Percentiles rank a stretch among this genome's conserved stretches.
phyloP scores from a whole-genome alignment of 2,113 vertebrate species.

The Coptodon bakossiorum region DNA sequence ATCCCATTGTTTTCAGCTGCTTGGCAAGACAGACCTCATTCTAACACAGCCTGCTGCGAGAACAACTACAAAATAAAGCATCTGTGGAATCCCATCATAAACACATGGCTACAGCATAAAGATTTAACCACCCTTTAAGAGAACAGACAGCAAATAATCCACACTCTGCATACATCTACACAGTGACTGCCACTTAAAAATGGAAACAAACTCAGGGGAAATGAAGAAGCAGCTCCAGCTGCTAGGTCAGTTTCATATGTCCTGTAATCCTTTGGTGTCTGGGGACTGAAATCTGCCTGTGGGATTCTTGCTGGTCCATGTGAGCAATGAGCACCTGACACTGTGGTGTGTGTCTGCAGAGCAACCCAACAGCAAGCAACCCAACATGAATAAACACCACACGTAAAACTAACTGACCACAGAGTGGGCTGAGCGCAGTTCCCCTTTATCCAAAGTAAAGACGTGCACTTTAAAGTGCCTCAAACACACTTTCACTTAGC shows the following conservation, averaged over 20 bases:
- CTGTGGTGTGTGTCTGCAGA: not conserved
- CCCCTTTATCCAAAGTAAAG: not conserved
- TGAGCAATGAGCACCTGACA: constrained; percentile 11
- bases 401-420: accelerated
- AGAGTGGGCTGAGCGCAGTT: accelerated
- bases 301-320: not conserved
- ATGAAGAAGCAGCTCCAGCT: not conserved
- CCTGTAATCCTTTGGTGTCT: not conserved
- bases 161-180: not conserved
- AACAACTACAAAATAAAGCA: not conserved
- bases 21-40: not conserved
- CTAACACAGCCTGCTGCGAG: not conserved
- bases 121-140: not conserved
- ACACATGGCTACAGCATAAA: accelerated
- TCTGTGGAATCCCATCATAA: accelerated
- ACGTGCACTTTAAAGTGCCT: not conserved
- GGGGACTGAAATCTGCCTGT: not conserved
- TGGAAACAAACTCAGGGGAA: not conserved
- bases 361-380: not conserved
- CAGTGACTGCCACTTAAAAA: not conserved
- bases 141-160: not conserved
- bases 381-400: not conserved
- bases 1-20: not conserved
- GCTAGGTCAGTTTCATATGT: not conserved
- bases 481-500: not conserved